phyloP scores from a whole-genome alignment of 2,888 invertebrate genomes.

The Meliscaeva auricollis region DNA sequence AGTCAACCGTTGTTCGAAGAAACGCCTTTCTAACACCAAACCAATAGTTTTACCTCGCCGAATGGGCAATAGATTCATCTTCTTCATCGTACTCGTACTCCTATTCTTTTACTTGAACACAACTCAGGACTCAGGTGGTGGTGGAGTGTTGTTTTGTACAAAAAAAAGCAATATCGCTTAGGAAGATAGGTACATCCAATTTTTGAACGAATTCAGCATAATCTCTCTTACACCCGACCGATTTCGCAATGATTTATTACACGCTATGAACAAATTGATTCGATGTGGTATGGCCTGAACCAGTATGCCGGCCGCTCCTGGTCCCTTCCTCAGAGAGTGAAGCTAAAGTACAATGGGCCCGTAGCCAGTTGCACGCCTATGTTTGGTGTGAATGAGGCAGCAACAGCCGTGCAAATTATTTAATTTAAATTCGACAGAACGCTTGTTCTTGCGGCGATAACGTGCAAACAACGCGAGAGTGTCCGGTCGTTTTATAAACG shows the following conservation, averaged over 20 bases:
- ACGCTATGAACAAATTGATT: constrained; percentile 77
- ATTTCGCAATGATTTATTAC: constrained; percentile 77
- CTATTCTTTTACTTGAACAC: constrained; percentile 14
- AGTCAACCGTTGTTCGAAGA: constrained; percentile 1
- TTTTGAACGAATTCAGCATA: constrained; percentile 54
- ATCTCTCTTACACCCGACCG: constrained; percentile 72
- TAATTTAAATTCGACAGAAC: constrained; percentile 72
- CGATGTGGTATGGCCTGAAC: constrained; percentile 71
- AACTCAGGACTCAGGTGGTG: neutral
- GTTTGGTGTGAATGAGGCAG: constrained; percentile 61
- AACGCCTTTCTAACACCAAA: constrained; percentile 71
- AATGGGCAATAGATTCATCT: constrained; percentile 73
- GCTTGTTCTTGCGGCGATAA: constrained; percentile 69
- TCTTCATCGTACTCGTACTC: constrained; percentile 23
- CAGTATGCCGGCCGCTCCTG: neutral
- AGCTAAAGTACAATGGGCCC: constrained; percentile 10
- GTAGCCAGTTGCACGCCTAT: neutral
- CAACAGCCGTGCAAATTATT: constrained; percentile 72
- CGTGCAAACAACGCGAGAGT: constrained; percentile 66
- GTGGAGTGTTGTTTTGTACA: constrained; percentile 43
- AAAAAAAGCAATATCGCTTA: constrained; percentile 40
- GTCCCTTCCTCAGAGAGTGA: neutral
- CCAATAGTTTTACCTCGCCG: constrained; percentile 46
- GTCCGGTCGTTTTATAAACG: constrained; percentile 38
- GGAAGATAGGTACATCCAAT: constrained; percentile 42